Evolutionary conservation across 2,113 vertebrate species (phyloP).

Genomic region (Ptyas mucosa): DNA sequence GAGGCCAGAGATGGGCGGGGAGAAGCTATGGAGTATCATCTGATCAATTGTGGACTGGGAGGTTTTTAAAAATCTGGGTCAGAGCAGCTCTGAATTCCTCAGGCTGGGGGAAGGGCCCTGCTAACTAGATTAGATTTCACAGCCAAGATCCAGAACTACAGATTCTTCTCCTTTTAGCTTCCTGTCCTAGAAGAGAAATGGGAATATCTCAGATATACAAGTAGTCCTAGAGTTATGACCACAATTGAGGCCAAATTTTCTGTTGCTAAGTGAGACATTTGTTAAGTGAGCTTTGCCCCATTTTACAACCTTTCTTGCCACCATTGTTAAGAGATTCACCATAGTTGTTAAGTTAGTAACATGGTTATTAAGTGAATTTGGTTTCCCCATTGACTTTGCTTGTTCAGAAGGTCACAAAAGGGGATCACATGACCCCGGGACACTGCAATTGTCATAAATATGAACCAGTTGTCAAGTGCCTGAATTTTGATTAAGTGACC

Average conservation of each 20-base stretch:
- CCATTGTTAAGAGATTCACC: not conserved
- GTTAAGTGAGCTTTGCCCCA: not conserved
- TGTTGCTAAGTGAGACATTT: not conserved
- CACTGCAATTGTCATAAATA: not conserved
- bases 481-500: not conserved
- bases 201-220: not conserved
- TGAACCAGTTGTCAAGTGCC: not conserved
- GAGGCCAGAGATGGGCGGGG: not conserved
- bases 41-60: not conserved
- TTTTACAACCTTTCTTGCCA: not conserved
- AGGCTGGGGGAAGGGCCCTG: not conserved
- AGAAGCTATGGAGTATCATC: not conserved
- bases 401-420: not conserved
- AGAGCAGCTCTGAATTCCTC: not conserved
- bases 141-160: no score
- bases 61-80: conserved; percentile 26
- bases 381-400: not conserved
- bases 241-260: not conserved
- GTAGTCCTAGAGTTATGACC: not conserved
- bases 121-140: not conserved
- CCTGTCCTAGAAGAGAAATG: not conserved
- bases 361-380: not conserved
- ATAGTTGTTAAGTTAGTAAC: not conserved
- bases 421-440: not conserved
- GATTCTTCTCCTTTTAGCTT: not conserved